These are phyloP conservation scores for Glyphotaelius pellucidus DNA, from an alignment of 2,888 invertebrate genomes.

Conservation along the genomic window DNA sequence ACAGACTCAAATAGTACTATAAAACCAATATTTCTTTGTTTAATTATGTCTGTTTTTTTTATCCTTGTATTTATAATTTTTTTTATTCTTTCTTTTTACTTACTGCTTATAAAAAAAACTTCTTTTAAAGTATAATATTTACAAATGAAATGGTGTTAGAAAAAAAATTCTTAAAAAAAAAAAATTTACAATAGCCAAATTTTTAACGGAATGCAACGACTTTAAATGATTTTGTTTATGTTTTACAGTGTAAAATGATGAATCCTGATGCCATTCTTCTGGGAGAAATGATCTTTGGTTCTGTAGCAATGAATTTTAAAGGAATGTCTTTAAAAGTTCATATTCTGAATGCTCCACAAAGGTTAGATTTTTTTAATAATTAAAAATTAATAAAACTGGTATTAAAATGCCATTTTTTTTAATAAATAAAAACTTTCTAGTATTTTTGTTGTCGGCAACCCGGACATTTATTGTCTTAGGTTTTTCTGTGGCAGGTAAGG, in stretches of 20 bases:
- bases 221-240: neutral
- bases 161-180: too few relatives aligned
- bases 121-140: too few relatives aligned
- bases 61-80: too few relatives aligned
- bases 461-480: too few relatives aligned
- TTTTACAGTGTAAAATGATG: conserved; percentile 81
- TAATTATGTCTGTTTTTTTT: too few relatives aligned
- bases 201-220: neutral
- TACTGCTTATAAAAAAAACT: too few relatives aligned
- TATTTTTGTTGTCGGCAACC: neutral
- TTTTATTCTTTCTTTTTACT: too few relatives aligned
- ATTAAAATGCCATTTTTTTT: neutral
- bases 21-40: neutral
- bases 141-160: too few relatives aligned
- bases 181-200: neutral
- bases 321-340: conserved; percentile 93
- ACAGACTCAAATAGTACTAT: neutral
- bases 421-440: neutral
- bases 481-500: too few relatives aligned
- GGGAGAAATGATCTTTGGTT: conserved; percentile 95
- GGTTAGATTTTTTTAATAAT: conserved; percentile 68
- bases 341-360: conserved; percentile 78
- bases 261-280: conserved; percentile 84
- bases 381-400: neutral
- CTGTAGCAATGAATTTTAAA: conserved; percentile 91